Evolutionary conservation across 2,888 invertebrate species (phyloP), one percentile per base, ranked within the genome.

Genomic region (Papilio demoleus): DNA sequence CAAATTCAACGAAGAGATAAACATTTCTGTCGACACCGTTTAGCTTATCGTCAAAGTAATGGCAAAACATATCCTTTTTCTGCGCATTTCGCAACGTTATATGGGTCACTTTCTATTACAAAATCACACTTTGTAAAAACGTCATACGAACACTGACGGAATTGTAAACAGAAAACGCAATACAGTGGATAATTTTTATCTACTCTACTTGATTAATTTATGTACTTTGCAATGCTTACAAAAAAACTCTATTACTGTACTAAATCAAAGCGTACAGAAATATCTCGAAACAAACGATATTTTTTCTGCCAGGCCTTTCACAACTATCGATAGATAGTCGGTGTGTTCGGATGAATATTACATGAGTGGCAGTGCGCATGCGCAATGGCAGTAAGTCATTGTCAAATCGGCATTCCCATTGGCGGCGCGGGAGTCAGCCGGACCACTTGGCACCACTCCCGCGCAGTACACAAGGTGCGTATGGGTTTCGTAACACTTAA

Each of bases 381-480:
- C 19, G 47, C 47, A 47, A 22, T 70, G 70, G 71, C 65, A 68
- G 66, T 72, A 72, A 72, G 72, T 72, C 71, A 72, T 64, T 72
- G 72, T 71, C 71, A 71, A 65, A 61, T 64, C 68, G 68, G 68
- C 67, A 68, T 72, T 70, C 67, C 70, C 70, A 68, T 71, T 67
- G 63, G 64, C 68, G 60, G 61, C 70, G 67, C 40, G 61, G 68
- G 66, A 60, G 70, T 69, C 67, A 67, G 53, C 59, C 65, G 71
- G 66, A 67, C 67, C 70, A 73, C 71, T 74, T 71, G 72, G 71
- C 72, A 70, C 67, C 53, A 53, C 62, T 70, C 70, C 72, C 69
- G 70, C 67, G 60, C 67, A 59, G 68, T 71, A 67, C 42, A 66
- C 64, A 56, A 38, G 47, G 42, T 66, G 66, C 70, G 58, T 53